phyloP scores from a whole-genome alignment of 2,797 vertebrate species.

The Spizella passerina region DNA sequence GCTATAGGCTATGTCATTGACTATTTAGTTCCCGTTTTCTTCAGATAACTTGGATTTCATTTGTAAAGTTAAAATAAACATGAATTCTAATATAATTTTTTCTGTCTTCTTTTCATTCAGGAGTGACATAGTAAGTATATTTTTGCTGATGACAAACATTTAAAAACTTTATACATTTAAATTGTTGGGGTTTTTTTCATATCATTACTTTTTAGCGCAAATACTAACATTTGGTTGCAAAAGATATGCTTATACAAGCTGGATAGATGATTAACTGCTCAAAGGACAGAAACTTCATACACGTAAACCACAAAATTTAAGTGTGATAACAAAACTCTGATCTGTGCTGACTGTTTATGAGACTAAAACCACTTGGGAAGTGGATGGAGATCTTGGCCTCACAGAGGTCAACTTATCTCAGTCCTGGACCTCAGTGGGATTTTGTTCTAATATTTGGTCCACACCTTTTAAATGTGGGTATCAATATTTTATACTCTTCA shows the following conservation, averaged over 20 bases:
- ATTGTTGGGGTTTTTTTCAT: not conserved
- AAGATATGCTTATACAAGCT: not conserved
- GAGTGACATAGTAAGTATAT: not conserved
- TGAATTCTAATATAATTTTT: not conserved
- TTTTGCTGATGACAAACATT: not conserved
- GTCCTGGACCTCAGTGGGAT: not conserved
- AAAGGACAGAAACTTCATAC: not conserved
- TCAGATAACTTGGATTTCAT: not conserved
- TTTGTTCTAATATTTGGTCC: not conserved
- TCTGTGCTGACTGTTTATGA: not conserved
- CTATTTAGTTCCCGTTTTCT: not conserved
- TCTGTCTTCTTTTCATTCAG: not conserved
- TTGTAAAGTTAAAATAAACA: not conserved
- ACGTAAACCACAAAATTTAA: not conserved
- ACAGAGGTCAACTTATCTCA: not conserved
- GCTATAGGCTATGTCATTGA: not conserved
- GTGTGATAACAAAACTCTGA: not conserved
- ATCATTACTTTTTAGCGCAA: not conserved
- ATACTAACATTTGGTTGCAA: not conserved
- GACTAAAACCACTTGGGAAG: not conserved
- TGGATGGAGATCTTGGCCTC: not conserved
- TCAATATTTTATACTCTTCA: not conserved
- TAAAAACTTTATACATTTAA: not conserved
- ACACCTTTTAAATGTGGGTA: fast-evolving
- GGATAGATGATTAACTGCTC: not conserved